Conservation (phyloP, 2,888 invertebrate species). For the Epistrophe grossulariae region DNA sequence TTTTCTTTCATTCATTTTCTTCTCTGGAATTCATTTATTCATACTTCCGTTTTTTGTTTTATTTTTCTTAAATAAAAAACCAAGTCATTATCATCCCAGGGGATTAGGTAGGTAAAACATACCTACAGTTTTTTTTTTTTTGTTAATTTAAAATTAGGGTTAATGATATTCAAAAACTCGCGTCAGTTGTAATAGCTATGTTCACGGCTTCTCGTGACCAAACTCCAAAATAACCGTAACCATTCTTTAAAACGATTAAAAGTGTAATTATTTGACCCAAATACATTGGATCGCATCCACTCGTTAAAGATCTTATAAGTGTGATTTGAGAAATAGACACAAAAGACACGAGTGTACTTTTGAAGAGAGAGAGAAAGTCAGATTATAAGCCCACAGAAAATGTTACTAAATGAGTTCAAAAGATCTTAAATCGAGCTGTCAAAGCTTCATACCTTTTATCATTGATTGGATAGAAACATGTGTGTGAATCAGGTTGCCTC, state of each 20-base stretch:
- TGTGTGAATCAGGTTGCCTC: conserved; percentile 17
- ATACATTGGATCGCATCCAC: neutral
- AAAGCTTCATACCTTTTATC: neutral
- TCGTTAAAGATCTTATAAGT: conserved; percentile 1
- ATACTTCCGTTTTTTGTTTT: neutral
- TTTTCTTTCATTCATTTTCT: neutral
- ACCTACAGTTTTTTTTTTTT: neutral
- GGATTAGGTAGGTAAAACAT: neutral
- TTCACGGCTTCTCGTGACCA: neutral
- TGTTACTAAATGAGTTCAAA: conserved; percentile 18
- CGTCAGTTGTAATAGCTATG: neutral
- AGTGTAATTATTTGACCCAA: conserved; percentile 1
- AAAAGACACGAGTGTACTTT: neutral
- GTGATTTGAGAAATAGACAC: neutral
- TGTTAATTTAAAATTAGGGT: conserved; percentile 9
- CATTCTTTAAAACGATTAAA: neutral
- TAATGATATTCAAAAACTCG: conserved; percentile 19
- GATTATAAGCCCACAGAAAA: neutral
- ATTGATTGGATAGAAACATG: neutral
- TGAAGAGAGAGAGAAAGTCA: conserved; percentile 17
- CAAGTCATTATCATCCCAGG: neutral
- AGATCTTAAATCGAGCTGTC: conserved; percentile 3
- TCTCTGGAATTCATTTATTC: neutral
- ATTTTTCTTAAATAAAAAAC: neutral
- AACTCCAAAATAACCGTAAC: neutral